phyloP scores from a whole-genome alignment of 2,113 vertebrate genomes.

The Pavo muticus region DNA sequence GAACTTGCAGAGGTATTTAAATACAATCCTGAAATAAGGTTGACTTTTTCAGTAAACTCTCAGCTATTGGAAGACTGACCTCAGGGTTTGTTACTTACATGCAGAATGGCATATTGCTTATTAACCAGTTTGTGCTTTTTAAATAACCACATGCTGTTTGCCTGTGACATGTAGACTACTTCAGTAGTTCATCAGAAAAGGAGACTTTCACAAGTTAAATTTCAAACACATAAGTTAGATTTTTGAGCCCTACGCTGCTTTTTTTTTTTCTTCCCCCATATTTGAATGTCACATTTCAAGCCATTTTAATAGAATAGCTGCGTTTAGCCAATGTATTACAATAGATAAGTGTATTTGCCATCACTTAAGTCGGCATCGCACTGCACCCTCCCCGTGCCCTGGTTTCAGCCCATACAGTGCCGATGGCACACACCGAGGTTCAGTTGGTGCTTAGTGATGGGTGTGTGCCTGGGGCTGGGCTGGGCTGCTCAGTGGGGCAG shows the following conservation, averaged over 20 bases:
- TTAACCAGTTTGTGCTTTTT: not conserved
- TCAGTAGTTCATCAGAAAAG: not conserved
- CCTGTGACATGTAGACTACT: not conserved
- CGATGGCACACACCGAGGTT: too few species aligned
- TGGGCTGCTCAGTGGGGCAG: too few species aligned
- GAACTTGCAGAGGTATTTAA: conserved; percentile 86
- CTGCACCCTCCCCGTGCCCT: too few species aligned
- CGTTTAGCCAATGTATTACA: not conserved
- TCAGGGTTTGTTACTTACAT: not conserved
- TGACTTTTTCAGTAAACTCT: not conserved
- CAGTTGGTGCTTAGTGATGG: too few species aligned
- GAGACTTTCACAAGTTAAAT: not conserved
- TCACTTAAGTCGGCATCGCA: too few species aligned
- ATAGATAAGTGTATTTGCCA: too few species aligned
- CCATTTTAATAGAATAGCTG: not conserved
- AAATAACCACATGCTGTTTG: not conserved
- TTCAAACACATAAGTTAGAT: not conserved
- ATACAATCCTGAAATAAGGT: not conserved
- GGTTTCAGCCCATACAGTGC: too few species aligned
- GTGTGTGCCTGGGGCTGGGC: too few species aligned
- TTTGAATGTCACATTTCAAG: not conserved
- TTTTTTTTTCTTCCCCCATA: not conserved
- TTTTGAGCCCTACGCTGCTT: not conserved
- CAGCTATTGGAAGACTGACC: not conserved
- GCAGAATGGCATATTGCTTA: not conserved